Evolutionary conservation across 2,797 vertebrate genomes (phyloP), one percentile per base, ranked within the genome.

Genomic region (Acanthurus leucopareius): DNA sequence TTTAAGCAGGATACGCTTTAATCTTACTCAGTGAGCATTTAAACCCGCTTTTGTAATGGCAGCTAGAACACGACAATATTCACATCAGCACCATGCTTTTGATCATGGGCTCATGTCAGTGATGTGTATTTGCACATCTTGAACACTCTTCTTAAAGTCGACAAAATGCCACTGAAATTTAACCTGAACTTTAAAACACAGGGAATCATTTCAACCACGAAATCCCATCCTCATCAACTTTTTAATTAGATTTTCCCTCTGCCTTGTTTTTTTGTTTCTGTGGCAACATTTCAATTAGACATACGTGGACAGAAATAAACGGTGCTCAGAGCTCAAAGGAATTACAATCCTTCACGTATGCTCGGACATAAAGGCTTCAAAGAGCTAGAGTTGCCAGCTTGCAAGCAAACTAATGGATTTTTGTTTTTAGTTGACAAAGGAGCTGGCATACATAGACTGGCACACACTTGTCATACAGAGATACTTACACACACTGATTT

Each of bases 251-350:
- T 86, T 83, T 79, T 72, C 75, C 70, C 64, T 73, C 63, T 60
- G 62, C 67, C 28, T 59, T 2, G 0, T 60, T 84, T 85, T 87
- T 83, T 91, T 89, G 82, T 90, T 91, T 83, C 82, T 77, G 75
- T 48, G 73, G 86, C 77, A 90, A 82, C 84, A 79, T 87, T 89
- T 90, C 71, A 89, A 88, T 90, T 91, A 87, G 81, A 85, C 83
- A 85, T 82, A 85, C 54, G 32, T 73, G 71, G 68, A 80, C 82
- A 52, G 74, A 84, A 85, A 88, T 84, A 84, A 78, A 83, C 20
- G 13, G 16, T 17, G 75, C 77, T 83, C 70, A 62, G 66, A 60
- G 70, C 80, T 83, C 68, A 69, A 47, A 73, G 84, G 78, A 88
- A 82, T 86, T 80, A 83, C 85, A 80, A 47, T 74, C 52, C 70